phyloP scores from a whole-genome alignment of 2,797 vertebrate species.

The Tinamus major region DNA sequence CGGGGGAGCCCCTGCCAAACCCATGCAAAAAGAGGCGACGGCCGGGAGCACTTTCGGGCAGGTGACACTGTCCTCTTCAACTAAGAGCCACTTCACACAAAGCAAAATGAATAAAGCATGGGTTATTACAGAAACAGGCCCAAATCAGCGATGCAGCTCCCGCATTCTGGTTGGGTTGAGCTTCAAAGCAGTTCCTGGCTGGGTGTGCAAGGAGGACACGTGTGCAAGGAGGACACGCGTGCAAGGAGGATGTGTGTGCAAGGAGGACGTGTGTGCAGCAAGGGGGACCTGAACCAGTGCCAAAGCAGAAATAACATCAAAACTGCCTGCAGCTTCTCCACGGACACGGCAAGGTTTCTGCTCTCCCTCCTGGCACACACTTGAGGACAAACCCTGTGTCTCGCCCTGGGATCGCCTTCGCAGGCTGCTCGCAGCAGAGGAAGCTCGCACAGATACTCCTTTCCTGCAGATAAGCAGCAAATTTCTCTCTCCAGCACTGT shows the following conservation, averaged over 20 bases:
- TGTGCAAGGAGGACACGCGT: accelerated
- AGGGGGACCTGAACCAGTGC: accelerated
- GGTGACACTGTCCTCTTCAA: background rate
- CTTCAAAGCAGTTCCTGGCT: background rate
- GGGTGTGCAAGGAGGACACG: accelerated
- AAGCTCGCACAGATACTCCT: background rate
- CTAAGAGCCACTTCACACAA: background rate
- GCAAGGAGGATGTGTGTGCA: accelerated
- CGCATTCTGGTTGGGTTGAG: background rate
- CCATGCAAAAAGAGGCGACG: accelerated
- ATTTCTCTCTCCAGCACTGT: background rate
- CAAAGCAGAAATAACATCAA: background rate
- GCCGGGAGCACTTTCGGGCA: background rate
- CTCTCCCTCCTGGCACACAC: background rate
- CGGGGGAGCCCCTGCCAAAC: accelerated
- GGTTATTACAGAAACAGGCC: background rate
- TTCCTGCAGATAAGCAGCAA: background rate
- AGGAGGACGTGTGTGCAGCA: accelerated
- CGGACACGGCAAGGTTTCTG: background rate
- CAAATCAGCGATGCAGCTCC: background rate
- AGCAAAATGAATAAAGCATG: background rate
- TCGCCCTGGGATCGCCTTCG: accelerated
- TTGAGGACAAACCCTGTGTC: background rate
- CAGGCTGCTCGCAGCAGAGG: background rate
- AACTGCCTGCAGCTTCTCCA: accelerated